Percentiles rank a stretch among this genome's conserved stretches.
phyloP scores from a whole-genome alignment of 2,797 vertebrate species.

The Poeciliopsis gracilis region DNA sequence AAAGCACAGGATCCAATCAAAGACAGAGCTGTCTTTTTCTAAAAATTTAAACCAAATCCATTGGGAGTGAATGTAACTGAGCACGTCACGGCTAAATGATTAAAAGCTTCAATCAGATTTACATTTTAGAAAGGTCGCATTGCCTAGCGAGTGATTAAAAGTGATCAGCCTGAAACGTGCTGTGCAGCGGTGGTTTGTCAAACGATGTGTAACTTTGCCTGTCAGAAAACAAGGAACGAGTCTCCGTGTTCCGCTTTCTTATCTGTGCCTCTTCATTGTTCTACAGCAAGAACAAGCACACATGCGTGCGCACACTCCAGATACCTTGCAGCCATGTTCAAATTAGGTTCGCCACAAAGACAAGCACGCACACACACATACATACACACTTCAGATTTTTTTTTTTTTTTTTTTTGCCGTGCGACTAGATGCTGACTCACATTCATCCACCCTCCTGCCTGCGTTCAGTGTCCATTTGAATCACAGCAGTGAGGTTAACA shows the following conservation, averaged over 20 bases:
- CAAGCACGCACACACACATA: background rate
- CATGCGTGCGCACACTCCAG: conserved; percentile 9
- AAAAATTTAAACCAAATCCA: background rate
- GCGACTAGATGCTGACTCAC: conserved; percentile 50
- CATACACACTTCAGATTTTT: background rate
- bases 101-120: background rate
- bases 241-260: conserved; percentile 55
- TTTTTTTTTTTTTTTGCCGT: background rate
- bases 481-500: conserved; percentile 13
- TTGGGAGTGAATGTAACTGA: background rate
- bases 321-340: conserved; percentile 22
- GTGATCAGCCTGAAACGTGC: conserved; percentile 13
- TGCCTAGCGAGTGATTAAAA: background rate
- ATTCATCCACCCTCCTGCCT: conserved; percentile 7
- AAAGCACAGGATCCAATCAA: background rate
- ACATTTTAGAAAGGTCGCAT: background rate
- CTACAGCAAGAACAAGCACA: conserved; percentile 24
- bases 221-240: conserved; percentile 59
- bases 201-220: conserved; percentile 17
- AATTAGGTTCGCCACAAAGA: conserved; percentile 1
- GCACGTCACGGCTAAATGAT: background rate
- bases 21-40: background rate
- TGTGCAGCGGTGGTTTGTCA: conserved; percentile 14
- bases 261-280: conserved; percentile 50
- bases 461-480: conserved; percentile 15